phyloP scores from a whole-genome alignment of 2,888 invertebrate species.

The Calephelis perditalis region DNA sequence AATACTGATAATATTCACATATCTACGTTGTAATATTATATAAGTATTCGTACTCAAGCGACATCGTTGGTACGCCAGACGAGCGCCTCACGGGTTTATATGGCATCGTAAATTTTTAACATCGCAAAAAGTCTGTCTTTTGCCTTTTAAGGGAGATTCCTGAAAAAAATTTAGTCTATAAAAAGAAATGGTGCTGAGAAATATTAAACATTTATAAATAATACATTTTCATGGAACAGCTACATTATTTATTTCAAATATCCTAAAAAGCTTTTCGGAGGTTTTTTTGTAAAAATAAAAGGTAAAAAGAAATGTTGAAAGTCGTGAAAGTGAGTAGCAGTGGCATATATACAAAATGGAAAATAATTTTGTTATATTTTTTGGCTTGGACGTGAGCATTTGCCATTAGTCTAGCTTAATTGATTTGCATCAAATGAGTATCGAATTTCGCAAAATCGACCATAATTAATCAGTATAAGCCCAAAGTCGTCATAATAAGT shows the following conservation, averaged over 20 bases:
- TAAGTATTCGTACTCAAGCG: slow-evolving; percentile 44
- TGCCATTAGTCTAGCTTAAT: too few species aligned
- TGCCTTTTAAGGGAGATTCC: slow-evolving; percentile 35
- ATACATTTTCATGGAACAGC: background rate
- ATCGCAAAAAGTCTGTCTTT: slow-evolving; percentile 58
- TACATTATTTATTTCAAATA: background rate
- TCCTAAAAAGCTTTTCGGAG: background rate
- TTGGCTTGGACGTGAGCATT: too few species aligned
- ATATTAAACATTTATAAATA: background rate
- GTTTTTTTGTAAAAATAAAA: slow-evolving; percentile 1
- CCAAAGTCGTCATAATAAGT: too few species aligned
- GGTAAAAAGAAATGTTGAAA: too few species aligned
- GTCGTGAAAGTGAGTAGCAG: too few species aligned
- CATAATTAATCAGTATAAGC: too few species aligned
- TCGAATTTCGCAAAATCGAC: too few species aligned
- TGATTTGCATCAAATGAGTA: too few species aligned
- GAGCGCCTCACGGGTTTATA: slow-evolving; percentile 60
- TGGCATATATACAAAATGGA: too few species aligned
- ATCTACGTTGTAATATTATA: slow-evolving; percentile 51
- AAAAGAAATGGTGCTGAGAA: background rate
- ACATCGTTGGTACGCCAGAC: slow-evolving; percentile 48
- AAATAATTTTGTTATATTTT: too few species aligned
- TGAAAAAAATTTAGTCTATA: background rate
- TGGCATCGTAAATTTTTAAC: slow-evolving; percentile 69
- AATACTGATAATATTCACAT: slow-evolving; percentile 36